Evolutionary conservation across 2,888 invertebrate genomes (phyloP).

Genomic region (Epirrhoe alternata): DNA sequence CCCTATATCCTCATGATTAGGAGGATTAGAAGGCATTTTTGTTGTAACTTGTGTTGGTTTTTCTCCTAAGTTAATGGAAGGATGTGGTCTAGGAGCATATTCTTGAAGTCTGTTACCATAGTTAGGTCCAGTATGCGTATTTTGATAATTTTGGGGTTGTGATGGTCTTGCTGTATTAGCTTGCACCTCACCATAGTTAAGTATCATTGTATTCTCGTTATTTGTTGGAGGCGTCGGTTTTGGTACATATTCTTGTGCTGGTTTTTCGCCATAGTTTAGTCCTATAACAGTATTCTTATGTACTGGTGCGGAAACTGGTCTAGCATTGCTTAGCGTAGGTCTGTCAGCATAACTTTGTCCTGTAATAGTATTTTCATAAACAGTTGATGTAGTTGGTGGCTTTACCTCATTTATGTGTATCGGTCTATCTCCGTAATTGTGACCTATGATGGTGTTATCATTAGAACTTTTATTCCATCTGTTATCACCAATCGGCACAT

Average conservation of each 20-base stretch:
- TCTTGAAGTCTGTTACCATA: conserved; percentile 18
- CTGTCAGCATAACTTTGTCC: conserved; percentile 44
- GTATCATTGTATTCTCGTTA: conserved; percentile 5
- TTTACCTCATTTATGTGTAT: conserved; percentile 26
- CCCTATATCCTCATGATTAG: conserved; percentile 8
- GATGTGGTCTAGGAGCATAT: conserved; percentile 21
- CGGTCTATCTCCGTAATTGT: conserved; percentile 44
- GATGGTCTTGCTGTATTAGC: conserved; percentile 10
- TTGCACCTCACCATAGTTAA: conserved; percentile 25
- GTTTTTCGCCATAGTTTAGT: conserved; percentile 23
- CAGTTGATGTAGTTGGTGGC: conserved; percentile 17
- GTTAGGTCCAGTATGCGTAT: conserved; percentile 5
- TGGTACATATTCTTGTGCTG: conserved; percentile 14
- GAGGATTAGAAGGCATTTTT: background rate
- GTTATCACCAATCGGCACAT: conserved; percentile 64
- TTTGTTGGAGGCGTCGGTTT: conserved; percentile 1
- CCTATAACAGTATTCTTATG: conserved; percentile 34
- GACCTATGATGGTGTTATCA: conserved; percentile 46
- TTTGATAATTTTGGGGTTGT: conserved; percentile 3
- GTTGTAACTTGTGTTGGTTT: conserved; percentile 17
- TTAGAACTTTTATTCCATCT: conserved; percentile 70
- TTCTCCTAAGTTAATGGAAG: conserved; percentile 8
- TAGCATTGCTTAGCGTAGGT: conserved; percentile 26
- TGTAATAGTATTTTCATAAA: conserved; percentile 36
- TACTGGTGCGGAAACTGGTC: conserved; percentile 3